Base-by-base conservation (phyloP, 2,113 vertebrate species). In the Corvus cornix region DNA sequence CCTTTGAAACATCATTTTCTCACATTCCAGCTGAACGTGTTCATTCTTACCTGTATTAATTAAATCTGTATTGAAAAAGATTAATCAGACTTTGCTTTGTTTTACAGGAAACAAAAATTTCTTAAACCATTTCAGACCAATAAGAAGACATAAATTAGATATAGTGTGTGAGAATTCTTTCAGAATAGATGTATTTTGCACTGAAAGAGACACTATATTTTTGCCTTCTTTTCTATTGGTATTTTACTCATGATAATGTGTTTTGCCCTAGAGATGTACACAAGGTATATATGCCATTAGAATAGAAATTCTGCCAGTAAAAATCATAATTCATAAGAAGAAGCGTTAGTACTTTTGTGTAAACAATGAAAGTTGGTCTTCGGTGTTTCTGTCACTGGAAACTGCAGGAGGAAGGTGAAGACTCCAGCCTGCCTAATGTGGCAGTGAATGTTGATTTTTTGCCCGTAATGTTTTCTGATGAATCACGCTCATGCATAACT, bases 391-490 rank as follows among this genome's bases (percentile, higher is more conserved):
- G 79, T 96, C 84, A 74, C 35, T 91, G 41, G 53, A 89, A 92
- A 49, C 80, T 58, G 52, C 88, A 78, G 83, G 81, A 91, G 74
- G 43, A 95, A 86, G 49, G 41, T 59, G 68, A 90, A 85, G 44
- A 27, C 19, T 87, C 55, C 55, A 62, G 44, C 87, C 85, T 86
- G 59, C 74, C 77, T 91, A 56, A 76, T 69, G 63, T 84, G 89
- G 49, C 91, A 96, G 78, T 49, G 73, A 49, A 44, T 77, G 92
- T 51, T 96, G 89, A 93, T 92, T 95, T 93, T 95, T 91, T 85
- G 33, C 68, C n/a, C 1, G 0, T 87, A 83, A 84, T 59, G 39
- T 94, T 92, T 89, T 79, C 74, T 90, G 78, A 96, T 94, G 48
- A 75, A 94, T 95, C 91, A 75, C 78, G 78, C 48, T 20, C 2